These are phyloP conservation scores for Mionectes macconnelli DNA, from an alignment of 2,113 vertebrate genomes.

Conservation along the genomic window DNA sequence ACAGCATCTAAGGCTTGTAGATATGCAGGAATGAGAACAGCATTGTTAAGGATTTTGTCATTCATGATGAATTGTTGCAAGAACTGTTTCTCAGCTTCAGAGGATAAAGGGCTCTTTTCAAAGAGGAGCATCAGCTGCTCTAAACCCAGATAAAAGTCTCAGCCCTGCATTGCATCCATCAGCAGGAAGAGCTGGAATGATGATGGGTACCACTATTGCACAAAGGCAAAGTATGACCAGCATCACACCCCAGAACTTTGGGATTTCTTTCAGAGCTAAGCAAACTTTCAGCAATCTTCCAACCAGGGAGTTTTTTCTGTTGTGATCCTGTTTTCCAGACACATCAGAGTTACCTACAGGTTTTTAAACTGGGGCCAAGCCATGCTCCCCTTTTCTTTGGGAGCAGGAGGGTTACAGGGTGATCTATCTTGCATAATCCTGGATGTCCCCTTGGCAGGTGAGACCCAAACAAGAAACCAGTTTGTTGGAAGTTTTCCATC, in stretches of 20 bases:
- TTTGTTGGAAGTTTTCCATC: not conserved
- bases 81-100: not conserved
- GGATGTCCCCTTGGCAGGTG: not conserved
- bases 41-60: not conserved
- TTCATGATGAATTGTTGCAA: not conserved
- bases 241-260: not conserved
- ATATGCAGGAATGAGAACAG: not conserved
- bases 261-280: not conserved
- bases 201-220: not conserved
- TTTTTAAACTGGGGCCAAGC: not conserved
- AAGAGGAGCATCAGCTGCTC: not conserved
- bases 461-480: not conserved
- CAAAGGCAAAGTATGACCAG: not conserved
- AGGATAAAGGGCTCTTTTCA: not conserved
- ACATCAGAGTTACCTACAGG: not conserved
- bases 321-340: not conserved
- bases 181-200: not conserved
- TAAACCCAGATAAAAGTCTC: not conserved
- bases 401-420: not conserved
- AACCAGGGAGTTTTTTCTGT: not conserved
- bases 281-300: not conserved
- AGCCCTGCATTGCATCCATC: not conserved
- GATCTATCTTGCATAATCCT: accelerated
- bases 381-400: accelerated
- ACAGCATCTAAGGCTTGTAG: not conserved